phyloP scores from a whole-genome alignment of 1,140 invertebrate genomes.

The Polypedilum vanderplanki region DNA sequence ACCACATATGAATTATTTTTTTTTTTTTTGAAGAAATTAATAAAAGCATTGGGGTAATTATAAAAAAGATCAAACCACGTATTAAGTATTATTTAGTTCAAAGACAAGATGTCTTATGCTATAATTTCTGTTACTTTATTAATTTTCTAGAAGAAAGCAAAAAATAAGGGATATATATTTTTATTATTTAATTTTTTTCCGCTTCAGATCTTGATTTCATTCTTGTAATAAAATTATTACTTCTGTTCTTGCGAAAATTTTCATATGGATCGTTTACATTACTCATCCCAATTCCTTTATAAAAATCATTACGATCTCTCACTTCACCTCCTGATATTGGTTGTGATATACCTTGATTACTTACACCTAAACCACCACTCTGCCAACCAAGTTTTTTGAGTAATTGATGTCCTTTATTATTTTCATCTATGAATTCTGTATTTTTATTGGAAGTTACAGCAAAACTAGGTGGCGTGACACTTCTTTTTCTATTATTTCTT shows the following conservation, averaged over 20 bases:
- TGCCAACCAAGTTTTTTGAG: constrained; percentile 94
- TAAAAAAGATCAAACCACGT: no score
- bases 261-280: constrained; percentile 92
- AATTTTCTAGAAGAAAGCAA: no score
- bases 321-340: constrained; percentile 89
- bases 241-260: constrained; percentile 93
- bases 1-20: no score
- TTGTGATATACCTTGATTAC: constrained; percentile 83
- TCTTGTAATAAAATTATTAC: constrained; percentile 89
- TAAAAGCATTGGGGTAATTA: no score
- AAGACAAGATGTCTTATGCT: no score
- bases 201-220: constrained; percentile 73
- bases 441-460: constrained; percentile 47
- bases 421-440: constrained; percentile 63
- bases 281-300: constrained; percentile 79
- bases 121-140: no score
- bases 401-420: constrained; percentile 93
- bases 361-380: constrained; percentile 72
- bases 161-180: background rate
- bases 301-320: constrained; percentile 82
- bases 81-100: no score
- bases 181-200: background rate
- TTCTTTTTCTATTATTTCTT: background rate
- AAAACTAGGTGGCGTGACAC: constrained; percentile 5
- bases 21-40: no score